Evolutionary conservation across 2,888 invertebrate genomes (phyloP), one percentile per base, ranked within the genome.

Genomic region (Gisinianus flammeolus): DNA sequence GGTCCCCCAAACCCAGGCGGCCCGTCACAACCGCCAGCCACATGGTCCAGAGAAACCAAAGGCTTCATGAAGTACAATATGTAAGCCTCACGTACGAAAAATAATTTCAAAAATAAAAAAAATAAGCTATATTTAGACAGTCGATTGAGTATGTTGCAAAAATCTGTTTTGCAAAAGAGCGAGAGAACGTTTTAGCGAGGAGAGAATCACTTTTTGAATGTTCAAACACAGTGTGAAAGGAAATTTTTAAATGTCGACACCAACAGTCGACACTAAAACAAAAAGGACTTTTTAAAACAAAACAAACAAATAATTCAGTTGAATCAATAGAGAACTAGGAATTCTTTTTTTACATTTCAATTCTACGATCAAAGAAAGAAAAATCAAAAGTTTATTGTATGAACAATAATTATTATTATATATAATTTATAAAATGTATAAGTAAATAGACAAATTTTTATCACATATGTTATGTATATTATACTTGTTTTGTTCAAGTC

Each of bases 31-130:
- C 44, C 2, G 6, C 85, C 82, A 58, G 83, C 84, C 26, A 81
- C 85, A 44, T 87, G 87, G 86, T 86, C 87, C 19, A 85, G 86
- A 81, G 86, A 86, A 64, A 83, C 83, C 31, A 85, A 85, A 80
- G 85, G 85, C 74, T 87, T 86, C 83, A 85, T 86, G 83, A 87
- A 87, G 85, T 86, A 86, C 52, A 74, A 74, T 66, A 74, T 74
- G 74, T 74, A 35, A 74, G 66, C 33, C 66, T 12, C 28, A 26
- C 62, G 26, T 62, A 62, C 26, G 28, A 62, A 62, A 62, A 62
- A 24, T 62, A 26, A 62, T 26, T 62, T 26, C 10, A 24, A 62
- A 62, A 10, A n/a, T 8, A 58, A 24, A 58, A 62, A 62, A 24
- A 62, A 62, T 26, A 62, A 24, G 26, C 16, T 62, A 26, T 62